Conservation (phyloP, 2,888 invertebrate species). For the Cerastoderma edule region DNA sequence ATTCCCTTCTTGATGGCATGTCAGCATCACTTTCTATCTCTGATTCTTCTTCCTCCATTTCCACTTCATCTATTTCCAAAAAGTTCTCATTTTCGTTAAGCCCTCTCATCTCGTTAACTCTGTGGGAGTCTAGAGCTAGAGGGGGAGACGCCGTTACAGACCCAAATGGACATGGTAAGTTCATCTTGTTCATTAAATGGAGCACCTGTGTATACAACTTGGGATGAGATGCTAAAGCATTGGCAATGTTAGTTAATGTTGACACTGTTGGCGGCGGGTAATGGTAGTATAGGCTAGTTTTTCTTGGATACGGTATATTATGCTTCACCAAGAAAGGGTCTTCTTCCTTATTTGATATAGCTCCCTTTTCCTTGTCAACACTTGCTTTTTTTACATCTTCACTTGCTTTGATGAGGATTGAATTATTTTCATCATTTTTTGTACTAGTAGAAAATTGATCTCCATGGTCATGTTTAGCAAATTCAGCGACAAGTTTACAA, state of each 20-base stretch:
- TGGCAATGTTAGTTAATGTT: constrained; percentile 91
- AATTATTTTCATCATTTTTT: constrained; percentile 7
- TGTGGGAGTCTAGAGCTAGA: constrained; percentile 52
- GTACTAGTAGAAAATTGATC: constrained; percentile 51
- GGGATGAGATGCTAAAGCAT: constrained; percentile 90
- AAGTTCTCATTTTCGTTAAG: constrained; percentile 3
- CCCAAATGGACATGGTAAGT: constrained; percentile 92
- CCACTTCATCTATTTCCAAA: constrained; percentile 60
- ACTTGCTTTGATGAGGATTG: neutral
- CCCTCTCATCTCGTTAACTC: neutral
- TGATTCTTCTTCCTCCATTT: constrained; percentile 85
- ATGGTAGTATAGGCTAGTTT: constrained; percentile 86
- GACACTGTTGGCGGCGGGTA: constrained; percentile 91
- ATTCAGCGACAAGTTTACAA: constrained; percentile 89
- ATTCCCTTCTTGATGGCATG: neutral
- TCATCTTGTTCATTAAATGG: constrained; percentile 98
- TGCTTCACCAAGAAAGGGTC: constrained; percentile 43
- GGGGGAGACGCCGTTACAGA: constrained; percentile 78
- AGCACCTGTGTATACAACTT: constrained; percentile 92
- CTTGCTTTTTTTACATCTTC: neutral
- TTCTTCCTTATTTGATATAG: constrained; percentile 3
- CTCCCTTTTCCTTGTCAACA: neutral
- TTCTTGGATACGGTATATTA: constrained; percentile 77
- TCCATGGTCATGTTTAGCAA: constrained; percentile 84
- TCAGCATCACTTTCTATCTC: constrained; percentile 88